Base-by-base conservation (phyloP, 2,888 invertebrate species). In the Drosophila peninsularis region DNA sequence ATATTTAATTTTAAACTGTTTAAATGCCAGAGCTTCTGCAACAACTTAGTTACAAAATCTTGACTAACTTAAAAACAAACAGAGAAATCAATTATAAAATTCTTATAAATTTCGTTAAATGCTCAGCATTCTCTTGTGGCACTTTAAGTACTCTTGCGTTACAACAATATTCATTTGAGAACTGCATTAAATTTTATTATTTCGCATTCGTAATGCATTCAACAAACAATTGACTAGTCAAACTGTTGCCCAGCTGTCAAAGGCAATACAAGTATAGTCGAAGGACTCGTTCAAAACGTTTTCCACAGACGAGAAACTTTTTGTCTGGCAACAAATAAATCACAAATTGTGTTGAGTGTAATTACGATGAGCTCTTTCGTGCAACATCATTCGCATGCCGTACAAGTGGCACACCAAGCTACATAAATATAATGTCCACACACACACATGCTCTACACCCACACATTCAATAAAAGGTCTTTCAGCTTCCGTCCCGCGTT, bases 291-390 rank as follows among this genome's bases (percentile, higher is more conserved):
- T 17, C 39, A 54, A 41, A 54, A 41, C 30, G n/a, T 52, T 9
- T 19, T 7, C 24, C 13, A 24, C 24, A 27, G 17, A 5, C 6
- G 17, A 17, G 34, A 2, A 47, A 55, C 24, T 49, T 34, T n/a
- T 14, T 13, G 41, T 19, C 41, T 14, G 9, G 32, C 17, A 17
- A 39, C 30, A 63, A 75, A 57, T 57, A 61, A 67, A 62, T 64
- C 66, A 49, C 42, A 53, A 72, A 61, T 70, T 79, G 65, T 67
- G 80, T 19, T 67, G 67, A 76, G 78, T 76, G 78, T 76, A 78
- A 78, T 78, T 80, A 76, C 52, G 47, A 14, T 49, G 39, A 63
- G 63, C 41, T 47, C 60, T 32, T 45, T 34, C 44, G 7, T 21
- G 37, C 24, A 50, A 45, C 24, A 41, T 60, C 19, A 17, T 65